These are phyloP conservation scores for Philonicus albiceps DNA, from an alignment of 2,888 invertebrate genomes.

Conservation along the genomic window DNA sequence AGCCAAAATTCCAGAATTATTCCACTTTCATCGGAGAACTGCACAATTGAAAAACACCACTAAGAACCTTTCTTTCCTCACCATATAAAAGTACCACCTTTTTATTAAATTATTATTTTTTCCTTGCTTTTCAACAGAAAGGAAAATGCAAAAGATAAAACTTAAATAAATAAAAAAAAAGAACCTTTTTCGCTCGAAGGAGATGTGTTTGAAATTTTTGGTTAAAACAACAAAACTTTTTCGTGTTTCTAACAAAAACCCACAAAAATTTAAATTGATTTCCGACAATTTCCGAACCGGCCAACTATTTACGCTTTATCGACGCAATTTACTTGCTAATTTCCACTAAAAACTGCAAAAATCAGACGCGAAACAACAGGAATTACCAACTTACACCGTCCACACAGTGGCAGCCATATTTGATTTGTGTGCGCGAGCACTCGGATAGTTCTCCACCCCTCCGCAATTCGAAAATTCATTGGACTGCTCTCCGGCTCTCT, in stretches of 20 bases:
- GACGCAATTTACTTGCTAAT: slow-evolving; percentile 3
- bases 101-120: background rate
- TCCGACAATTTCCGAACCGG: background rate
- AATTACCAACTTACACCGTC: slow-evolving; percentile 9
- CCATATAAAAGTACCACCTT: slow-evolving; percentile 28
- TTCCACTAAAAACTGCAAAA: slow-evolving; percentile 26
- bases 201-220: background rate
- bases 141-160: background rate
- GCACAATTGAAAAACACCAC: slow-evolving; percentile 6
- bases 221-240: background rate
- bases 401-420: slow-evolving; percentile 35
- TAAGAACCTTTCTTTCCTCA: background rate
- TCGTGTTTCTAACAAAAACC: slow-evolving; percentile 30
- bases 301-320: background rate
- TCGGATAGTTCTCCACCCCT: background rate
- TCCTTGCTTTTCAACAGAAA: background rate
- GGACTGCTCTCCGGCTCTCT: background rate
- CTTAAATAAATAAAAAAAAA: too few species aligned
- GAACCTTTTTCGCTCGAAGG: background rate
- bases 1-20: background rate
- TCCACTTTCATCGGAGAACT: background rate
- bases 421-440: slow-evolving; percentile 36
- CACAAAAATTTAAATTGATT: background rate
- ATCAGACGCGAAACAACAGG: slow-evolving; percentile 33
- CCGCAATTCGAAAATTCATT: background rate